Evolutionary conservation across 2,113 vertebrate genomes (phyloP).

Genomic region (Brachirus orientalis): DNA sequence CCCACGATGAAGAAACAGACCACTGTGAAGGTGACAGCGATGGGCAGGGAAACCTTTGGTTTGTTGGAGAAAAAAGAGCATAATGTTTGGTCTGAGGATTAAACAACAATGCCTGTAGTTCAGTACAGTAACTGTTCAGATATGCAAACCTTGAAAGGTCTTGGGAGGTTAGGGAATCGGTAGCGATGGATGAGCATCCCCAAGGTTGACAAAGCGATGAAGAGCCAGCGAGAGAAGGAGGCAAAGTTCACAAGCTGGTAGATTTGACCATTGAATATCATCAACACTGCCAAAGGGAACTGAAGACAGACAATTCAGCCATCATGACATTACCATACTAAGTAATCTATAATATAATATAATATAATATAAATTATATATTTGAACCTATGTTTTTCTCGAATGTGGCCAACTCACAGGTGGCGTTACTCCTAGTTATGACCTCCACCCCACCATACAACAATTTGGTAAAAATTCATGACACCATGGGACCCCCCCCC

Average conservation of each 20-base stretch:
- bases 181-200: constrained; percentile 87
- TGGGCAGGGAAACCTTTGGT: constrained; percentile 91
- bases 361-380: no score
- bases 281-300: constrained; percentile 85
- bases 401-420: no score
- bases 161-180: constrained; percentile 83
- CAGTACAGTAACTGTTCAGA: background rate
- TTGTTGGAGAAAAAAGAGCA: constrained; percentile 41
- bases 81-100: background rate
- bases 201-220: constrained; percentile 86
- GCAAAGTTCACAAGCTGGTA: constrained; percentile 88
- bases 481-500: no score
- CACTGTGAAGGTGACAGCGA: constrained; percentile 89
- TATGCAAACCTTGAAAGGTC: constrained; percentile 86
- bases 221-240: constrained; percentile 90
- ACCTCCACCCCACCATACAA: no score
- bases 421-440: no score
- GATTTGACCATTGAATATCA: constrained; percentile 85
- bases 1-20: constrained; percentile 95
- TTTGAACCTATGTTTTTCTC: no score
- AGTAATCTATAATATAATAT: no score
- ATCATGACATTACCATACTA: no score
- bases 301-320: constrained; percentile 59
- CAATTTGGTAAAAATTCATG: no score
- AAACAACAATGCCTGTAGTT: background rate